Conservation (phyloP, 2,888 invertebrate genomes). For the Nomada lathburiana region DNA sequence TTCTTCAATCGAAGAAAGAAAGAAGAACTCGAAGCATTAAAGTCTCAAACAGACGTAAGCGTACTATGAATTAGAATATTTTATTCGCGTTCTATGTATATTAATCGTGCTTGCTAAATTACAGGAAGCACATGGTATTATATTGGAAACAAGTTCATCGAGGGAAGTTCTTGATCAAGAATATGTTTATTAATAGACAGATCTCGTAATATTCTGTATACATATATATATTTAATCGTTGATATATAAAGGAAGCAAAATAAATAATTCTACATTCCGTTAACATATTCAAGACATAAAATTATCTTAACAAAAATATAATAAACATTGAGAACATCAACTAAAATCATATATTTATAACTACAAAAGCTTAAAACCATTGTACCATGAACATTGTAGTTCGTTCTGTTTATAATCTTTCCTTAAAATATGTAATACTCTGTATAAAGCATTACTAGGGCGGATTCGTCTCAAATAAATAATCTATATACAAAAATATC, state of each 20-base stretch:
- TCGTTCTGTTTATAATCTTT: conserved; percentile 8
- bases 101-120: conserved; percentile 21
- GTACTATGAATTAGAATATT: conserved; percentile 5
- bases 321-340: conserved; percentile 55
- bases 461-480: conserved; percentile 46
- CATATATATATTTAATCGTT: background rate
- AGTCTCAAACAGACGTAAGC: conserved; percentile 76
- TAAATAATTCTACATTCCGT: conserved; percentile 47
- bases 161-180: conserved; percentile 58
- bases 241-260: conserved; percentile 40
- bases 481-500: conserved; percentile 45
- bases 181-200: conserved; percentile 18
- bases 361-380: conserved; percentile 29
- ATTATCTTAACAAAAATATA: conserved; percentile 66
- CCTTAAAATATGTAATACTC: conserved; percentile 24
- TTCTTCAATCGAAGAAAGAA: conserved; percentile 79
- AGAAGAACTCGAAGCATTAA: conserved; percentile 75
- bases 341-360: conserved; percentile 30
- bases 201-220: conserved; percentile 42
- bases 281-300: conserved; percentile 43
- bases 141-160: conserved; percentile 65
- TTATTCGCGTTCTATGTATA: background rate
- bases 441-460: conserved; percentile 36
- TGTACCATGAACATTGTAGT: conserved; percentile 27
- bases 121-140: conserved; percentile 36